phyloP scores from a whole-genome alignment of 2,113 vertebrate species.

The Melanostigma gelatinosum region DNA sequence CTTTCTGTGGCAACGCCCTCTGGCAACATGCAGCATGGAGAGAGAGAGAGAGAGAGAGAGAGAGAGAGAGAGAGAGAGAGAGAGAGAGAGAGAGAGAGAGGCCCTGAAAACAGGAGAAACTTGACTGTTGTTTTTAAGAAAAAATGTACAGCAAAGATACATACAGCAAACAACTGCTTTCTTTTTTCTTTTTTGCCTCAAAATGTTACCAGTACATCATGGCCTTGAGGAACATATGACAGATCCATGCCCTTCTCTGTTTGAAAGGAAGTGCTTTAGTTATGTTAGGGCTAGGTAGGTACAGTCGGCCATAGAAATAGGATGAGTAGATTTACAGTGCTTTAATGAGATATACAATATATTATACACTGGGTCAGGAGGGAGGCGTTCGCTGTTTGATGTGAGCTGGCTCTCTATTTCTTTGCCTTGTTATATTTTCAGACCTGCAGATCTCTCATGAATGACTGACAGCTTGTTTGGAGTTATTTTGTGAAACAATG shows the following conservation, averaged over 20 bases:
- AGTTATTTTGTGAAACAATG: slow-evolving; percentile 24
- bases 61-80: no score
- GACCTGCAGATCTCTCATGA: slow-evolving; percentile 43
- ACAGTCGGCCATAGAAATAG: slow-evolving; percentile 72
- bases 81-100: background rate
- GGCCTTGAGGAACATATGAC: slow-evolving; percentile 41
- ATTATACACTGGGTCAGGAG: slow-evolving; percentile 59
- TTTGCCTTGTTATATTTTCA: slow-evolving; percentile 36
- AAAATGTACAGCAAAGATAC: slow-evolving; percentile 3
- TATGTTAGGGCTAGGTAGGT: slow-evolving; percentile 58
- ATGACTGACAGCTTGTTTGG: slow-evolving; percentile 16
- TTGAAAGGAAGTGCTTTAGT: slow-evolving; percentile 64
- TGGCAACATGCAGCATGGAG: slow-evolving; percentile 10
- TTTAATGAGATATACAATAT: slow-evolving; percentile 72
- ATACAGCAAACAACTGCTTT: slow-evolving; percentile 9
- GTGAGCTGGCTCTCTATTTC: slow-evolving; percentile 34
- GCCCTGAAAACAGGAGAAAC: slow-evolving; percentile 7
- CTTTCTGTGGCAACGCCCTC: slow-evolving; percentile 45
- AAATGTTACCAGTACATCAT: slow-evolving; percentile 38
- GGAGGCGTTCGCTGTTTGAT: slow-evolving; percentile 38
- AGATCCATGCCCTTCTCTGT: slow-evolving; percentile 62
- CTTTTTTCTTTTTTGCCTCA: slow-evolving; percentile 37
- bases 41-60: background rate
- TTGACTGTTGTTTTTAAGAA: slow-evolving; percentile 14
- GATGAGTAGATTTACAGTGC: slow-evolving; percentile 76